phyloP scores from a whole-genome alignment of 2,113 vertebrate species.

The Dipodomys stephensi region DNA sequence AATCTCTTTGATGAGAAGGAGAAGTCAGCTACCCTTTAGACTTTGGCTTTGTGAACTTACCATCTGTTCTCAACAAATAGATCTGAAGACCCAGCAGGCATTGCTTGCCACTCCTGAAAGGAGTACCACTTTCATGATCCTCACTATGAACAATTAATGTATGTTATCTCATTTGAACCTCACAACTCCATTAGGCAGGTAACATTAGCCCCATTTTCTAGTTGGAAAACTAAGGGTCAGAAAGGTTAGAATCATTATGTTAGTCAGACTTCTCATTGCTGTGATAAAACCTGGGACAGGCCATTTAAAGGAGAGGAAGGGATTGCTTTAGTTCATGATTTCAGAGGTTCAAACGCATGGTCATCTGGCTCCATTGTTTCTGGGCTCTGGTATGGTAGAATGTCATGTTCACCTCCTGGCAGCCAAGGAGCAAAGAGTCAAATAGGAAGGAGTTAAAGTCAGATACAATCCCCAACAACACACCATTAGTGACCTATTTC shows the following conservation, averaged over 20 bases:
- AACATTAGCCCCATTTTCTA: neutral
- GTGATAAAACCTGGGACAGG: too few relatives aligned
- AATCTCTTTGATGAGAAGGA: neutral
- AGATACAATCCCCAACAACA: too few relatives aligned
- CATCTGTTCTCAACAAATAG: neutral
- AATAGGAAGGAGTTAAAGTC: too few relatives aligned
- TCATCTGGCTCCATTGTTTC: too few relatives aligned
- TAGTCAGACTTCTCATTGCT: too few relatives aligned
- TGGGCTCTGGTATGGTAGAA: too few relatives aligned
- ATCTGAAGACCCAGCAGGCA: neutral
- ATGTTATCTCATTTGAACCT: neutral
- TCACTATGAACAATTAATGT: neutral
- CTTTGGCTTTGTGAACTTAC: neutral
- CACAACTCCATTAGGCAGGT: neutral
- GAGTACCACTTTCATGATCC: neutral
- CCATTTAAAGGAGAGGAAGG: too few relatives aligned
- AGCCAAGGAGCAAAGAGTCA: too few relatives aligned
- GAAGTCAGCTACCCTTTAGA: neutral
- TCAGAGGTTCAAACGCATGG: too few relatives aligned
- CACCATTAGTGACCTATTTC: too few relatives aligned
- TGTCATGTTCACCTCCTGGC: too few relatives aligned
- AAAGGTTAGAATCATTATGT: neutral
- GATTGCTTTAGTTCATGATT: too few relatives aligned
- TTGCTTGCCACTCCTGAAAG: neutral
- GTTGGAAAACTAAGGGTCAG: constrained; percentile 2